Conservation (phyloP, 53 echinoderm and acorn worm species). For the Arbacia lixula region DNA sequence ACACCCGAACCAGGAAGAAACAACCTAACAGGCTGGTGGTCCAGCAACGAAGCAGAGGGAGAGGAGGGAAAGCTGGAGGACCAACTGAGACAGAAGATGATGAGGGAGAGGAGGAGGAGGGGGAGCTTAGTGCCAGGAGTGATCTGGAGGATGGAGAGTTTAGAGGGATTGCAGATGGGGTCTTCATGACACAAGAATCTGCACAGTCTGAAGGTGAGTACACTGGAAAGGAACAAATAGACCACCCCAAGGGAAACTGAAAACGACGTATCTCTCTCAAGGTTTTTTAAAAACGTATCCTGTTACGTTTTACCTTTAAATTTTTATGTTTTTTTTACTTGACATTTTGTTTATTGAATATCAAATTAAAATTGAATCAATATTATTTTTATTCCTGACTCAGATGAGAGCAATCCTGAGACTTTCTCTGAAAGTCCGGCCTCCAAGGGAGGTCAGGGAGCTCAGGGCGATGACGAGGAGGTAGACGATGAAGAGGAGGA, state of each 20-base stretch:
- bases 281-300: background rate
- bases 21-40: conserved; percentile 7
- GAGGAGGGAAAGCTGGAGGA: conserved; percentile 31
- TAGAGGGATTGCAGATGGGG: conserved; percentile 10
- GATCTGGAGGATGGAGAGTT: conserved; percentile 30
- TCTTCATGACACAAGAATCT: conserved; percentile 55
- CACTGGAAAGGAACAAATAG: too few species aligned
- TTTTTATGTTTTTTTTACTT: background rate
- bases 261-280: too few species aligned
- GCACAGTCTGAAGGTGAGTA: conserved; percentile 47
- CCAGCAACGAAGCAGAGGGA: too few species aligned
- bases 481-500: conserved; percentile 66
- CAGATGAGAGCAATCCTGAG: background rate
- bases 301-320: background rate
- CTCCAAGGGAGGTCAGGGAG: conserved; percentile 15
- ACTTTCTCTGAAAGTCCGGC: background rate
- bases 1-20: too few species aligned
- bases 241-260: too few species aligned
- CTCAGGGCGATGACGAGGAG: conserved; percentile 20
- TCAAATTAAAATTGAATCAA: background rate
- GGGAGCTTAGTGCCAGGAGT: conserved; percentile 37
- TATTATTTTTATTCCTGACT: background rate
- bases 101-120: conserved; percentile 24
- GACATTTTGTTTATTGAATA: background rate
- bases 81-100: conserved; percentile 44